These are phyloP conservation scores for Tribolium freemani DNA, from an alignment of 2,888 invertebrate genomes.

Conservation along the genomic window DNA sequence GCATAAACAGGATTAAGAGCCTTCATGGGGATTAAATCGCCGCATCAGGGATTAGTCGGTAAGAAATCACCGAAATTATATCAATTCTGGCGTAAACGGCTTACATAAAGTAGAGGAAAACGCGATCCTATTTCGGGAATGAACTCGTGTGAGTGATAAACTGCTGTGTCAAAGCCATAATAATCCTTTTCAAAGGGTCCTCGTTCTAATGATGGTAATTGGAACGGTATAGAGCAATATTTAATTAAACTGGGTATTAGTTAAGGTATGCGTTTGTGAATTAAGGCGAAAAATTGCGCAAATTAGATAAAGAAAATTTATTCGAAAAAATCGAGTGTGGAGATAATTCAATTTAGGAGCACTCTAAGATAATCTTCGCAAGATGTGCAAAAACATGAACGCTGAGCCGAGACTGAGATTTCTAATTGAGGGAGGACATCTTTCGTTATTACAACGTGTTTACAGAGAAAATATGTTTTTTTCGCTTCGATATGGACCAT, in stretches of 20 bases:
- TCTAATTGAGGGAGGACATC: not conserved
- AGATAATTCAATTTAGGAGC: not conserved
- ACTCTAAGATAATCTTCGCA: not conserved
- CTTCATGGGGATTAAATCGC: not conserved
- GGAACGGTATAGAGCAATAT: not conserved
- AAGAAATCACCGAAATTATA: constrained; percentile 39
- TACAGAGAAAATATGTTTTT: not conserved
- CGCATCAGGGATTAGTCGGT: constrained; percentile 19
- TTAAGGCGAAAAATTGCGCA: not conserved
- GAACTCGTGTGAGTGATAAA: constrained; percentile 18
- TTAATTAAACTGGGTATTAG: not conserved
- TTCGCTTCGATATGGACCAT: not conserved
- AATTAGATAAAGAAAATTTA: not conserved
- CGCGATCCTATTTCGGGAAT: constrained; percentile 14
- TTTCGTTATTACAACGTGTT: not conserved
- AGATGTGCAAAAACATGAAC: not conserved
- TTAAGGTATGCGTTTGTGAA: not conserved
- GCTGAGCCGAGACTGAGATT: not conserved
- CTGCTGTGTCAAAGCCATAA: constrained; percentile 16
- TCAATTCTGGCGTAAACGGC: constrained; percentile 22
- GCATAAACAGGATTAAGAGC: not conserved
- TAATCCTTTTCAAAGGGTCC: constrained; percentile 28
- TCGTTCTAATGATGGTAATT: constrained; percentile 16
- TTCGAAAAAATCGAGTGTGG: not conserved
- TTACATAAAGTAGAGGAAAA: constrained; percentile 19